phyloP scores from a whole-genome alignment of 1,140 invertebrate species.

The Cepaea nemoralis region DNA sequence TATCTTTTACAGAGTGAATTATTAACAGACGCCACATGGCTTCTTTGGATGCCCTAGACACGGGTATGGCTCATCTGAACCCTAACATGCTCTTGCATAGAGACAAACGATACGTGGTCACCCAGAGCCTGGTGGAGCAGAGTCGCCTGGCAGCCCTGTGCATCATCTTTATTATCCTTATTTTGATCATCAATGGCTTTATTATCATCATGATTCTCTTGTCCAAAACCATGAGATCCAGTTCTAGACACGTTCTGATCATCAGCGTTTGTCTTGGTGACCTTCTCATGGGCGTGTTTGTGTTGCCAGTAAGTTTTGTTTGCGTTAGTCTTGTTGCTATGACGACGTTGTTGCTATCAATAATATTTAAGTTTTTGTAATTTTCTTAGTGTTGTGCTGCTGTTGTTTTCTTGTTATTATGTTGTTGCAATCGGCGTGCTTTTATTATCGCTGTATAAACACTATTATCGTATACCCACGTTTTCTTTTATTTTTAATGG shows the following conservation, averaged over 20 bases:
- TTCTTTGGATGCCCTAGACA: too few species aligned
- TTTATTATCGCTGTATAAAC: too few species aligned
- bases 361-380: too few species aligned
- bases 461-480: too few species aligned
- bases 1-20: not conserved
- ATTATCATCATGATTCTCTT: conserved; percentile 42
- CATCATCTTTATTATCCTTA: conserved; percentile 45
- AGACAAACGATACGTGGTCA: conserved; percentile 37
- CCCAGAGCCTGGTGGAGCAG: conserved; percentile 39
- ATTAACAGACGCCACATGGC: not conserved
- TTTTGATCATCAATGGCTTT: conserved; percentile 42
- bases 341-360: too few species aligned
- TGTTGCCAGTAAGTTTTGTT: conserved; percentile 35
- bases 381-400: too few species aligned
- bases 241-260: conserved; percentile 46
- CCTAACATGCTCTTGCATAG: not conserved
- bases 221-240: conserved; percentile 41
- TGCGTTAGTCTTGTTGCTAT: too few species aligned
- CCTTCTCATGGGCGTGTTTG: conserved; percentile 41
- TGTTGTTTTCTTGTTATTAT: too few species aligned
- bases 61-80: not conserved
- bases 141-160: conserved; percentile 36
- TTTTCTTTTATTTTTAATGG: too few species aligned
- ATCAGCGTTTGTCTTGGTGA: conserved; percentile 43
- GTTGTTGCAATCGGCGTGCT: too few species aligned